phyloP scores from a whole-genome alignment of 2,797 vertebrate genomes.

The Paedocypris micromegethes region DNA sequence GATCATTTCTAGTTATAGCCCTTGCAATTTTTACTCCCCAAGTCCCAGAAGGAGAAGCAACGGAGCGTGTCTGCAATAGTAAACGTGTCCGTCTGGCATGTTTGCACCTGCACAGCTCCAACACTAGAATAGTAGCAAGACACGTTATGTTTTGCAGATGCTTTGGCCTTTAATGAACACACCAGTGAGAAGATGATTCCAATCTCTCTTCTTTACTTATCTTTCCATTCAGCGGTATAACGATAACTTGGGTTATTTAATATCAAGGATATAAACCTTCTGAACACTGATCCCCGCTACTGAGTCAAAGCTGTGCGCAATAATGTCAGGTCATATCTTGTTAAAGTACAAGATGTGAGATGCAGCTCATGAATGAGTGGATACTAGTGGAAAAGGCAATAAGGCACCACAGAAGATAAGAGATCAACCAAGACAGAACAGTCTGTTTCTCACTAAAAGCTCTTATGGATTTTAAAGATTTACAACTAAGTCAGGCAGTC shows the following conservation, averaged over 20 bases:
- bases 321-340: slow-evolving; percentile 52
- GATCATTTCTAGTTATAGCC: too few species aligned
- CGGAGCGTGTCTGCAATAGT: too few species aligned
- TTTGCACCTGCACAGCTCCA: too few species aligned
- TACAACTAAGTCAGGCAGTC: background rate
- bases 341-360: slow-evolving; percentile 51
- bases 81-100: too few species aligned
- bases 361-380: slow-evolving; percentile 32
- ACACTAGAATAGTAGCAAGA: too few species aligned
- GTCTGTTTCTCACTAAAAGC: slow-evolving; percentile 2
- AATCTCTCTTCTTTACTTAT: slow-evolving; percentile 40
- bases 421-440: background rate
- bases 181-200: slow-evolving; percentile 32
- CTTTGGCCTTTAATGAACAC: slow-evolving; percentile 24
- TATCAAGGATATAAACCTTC: slow-evolving; percentile 66
- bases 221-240: slow-evolving; percentile 60
- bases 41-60: too few species aligned
- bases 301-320: slow-evolving; percentile 55
- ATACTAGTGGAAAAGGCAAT: slow-evolving; percentile 13
- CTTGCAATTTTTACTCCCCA: too few species aligned
- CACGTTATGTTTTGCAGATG: background rate
- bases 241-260: slow-evolving; percentile 71
- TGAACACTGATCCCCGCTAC: slow-evolving; percentile 67
- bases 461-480: background rate
- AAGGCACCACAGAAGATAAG: slow-evolving; percentile 15